Evolutionary conservation across 2,888 invertebrate genomes (phyloP).

Genomic region (Eupithecia inturbata): DNA sequence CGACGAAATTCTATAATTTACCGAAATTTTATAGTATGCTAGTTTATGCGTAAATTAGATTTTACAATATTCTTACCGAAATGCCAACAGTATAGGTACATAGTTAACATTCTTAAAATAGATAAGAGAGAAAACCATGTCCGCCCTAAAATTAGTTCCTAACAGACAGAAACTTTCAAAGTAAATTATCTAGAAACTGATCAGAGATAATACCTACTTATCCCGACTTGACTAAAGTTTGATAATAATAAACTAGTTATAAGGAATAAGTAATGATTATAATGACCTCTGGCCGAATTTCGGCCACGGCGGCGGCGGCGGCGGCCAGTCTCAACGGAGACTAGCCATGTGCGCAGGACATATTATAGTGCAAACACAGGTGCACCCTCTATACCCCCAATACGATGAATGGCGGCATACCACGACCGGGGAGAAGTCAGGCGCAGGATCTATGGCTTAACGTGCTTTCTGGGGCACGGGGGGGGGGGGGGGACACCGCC

Average conservation of each 20-base stretch:
- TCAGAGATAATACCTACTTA: slow-evolving; percentile 1
- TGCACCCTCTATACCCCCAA: not conserved
- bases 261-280: not conserved
- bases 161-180: not conserved
- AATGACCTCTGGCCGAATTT: not conserved
- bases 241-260: not conserved
- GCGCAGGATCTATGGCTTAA: not conserved
- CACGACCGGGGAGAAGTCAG: not conserved
- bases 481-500: not conserved
- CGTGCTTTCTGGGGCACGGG: not conserved
- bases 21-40: not conserved
- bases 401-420: not conserved
- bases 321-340: not conserved
- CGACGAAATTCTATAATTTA: not conserved
- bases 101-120: too few species aligned
- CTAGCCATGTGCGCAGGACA: not conserved
- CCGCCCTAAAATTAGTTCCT: slow-evolving; percentile 5
- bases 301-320: not conserved
- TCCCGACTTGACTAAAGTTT: not conserved
- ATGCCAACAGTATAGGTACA: not conserved
- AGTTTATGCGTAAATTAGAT: not conserved
- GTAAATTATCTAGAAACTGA: slow-evolving; percentile 1
- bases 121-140: not conserved
- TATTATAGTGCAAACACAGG: not conserved
- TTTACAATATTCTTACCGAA: not conserved